These are phyloP conservation scores for Anas platyrhynchos DNA, from an alignment of 2,113 vertebrate species.

Conservation along the genomic window DNA sequence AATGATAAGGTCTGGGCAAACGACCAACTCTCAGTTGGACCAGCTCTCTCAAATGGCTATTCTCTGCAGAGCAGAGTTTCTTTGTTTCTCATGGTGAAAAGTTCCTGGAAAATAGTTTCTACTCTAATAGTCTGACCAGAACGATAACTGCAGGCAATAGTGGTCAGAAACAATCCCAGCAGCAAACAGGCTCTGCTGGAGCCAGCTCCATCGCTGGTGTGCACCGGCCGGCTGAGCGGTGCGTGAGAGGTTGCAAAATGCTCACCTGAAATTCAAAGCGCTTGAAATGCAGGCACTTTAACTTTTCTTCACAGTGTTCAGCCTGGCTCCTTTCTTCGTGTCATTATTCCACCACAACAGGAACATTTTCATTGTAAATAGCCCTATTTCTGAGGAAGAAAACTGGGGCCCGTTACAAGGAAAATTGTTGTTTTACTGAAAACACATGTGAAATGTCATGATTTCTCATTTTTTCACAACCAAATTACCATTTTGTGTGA, in stretches of 20 bases:
- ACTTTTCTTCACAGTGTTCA: neutral
- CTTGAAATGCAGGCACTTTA: neutral
- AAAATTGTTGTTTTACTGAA: slow-evolving; percentile 69
- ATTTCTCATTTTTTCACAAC: slow-evolving; percentile 66
- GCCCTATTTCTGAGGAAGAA: slow-evolving; percentile 45
- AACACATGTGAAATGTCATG: slow-evolving; percentile 72
- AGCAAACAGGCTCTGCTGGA: neutral
- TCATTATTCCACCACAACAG: slow-evolving; percentile 59
- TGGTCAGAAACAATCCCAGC: neutral
- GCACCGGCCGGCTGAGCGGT: neutral
- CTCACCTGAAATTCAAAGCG: slow-evolving; percentile 5
- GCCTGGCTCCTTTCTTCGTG: slow-evolving; percentile 27
- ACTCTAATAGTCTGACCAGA: neutral
- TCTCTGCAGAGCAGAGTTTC: slow-evolving; percentile 32
- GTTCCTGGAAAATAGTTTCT: slow-evolving; percentile 32
- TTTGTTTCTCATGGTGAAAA: slow-evolving; percentile 4
- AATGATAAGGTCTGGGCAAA: slow-evolving; percentile 57
- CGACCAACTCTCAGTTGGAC: slow-evolving; percentile 40
- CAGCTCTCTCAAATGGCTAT: slow-evolving; percentile 8
- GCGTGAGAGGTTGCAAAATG: neutral
- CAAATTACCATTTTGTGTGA: slow-evolving; percentile 69
- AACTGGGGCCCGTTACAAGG: slow-evolving; percentile 52
- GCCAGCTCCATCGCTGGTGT: neutral
- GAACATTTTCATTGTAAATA: slow-evolving; percentile 69
- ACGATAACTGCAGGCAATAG: neutral